A percentile compares a stretch with the other conserved stretches of the same genome.
phyloP scores from a whole-genome alignment of 2,113 vertebrate genomes.

The Puffinus mauretanicus region DNA sequence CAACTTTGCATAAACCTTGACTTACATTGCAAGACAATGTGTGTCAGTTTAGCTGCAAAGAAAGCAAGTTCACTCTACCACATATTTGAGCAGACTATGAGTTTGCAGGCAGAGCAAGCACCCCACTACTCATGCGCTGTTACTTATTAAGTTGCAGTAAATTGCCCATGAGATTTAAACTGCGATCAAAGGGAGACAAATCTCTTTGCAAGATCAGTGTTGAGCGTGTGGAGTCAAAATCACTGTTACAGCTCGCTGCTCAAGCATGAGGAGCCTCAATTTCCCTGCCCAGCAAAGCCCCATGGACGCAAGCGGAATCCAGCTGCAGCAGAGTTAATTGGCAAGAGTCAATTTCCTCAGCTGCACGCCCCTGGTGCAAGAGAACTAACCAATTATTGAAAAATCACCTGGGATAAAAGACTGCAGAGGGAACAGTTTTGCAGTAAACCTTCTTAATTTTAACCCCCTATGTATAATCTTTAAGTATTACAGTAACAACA shows the following conservation, averaged over 20 bases:
- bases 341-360: background rate
- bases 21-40: background rate
- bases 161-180: background rate
- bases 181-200: constrained; percentile 10
- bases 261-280: background rate
- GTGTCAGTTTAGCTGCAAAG: background rate
- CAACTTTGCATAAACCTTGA: background rate
- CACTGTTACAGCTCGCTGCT: background rate
- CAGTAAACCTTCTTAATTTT: background rate
- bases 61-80: background rate
- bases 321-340: background rate
- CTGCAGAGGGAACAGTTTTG: background rate
- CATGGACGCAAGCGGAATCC: background rate
- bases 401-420: background rate
- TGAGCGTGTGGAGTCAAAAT: background rate
- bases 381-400: background rate
- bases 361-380: background rate
- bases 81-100: background rate
- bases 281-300: background rate
- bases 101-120: background rate
- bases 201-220: constrained; percentile 3
- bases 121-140: background rate
- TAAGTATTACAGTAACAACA: background rate
- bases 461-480: background rate
- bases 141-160: constrained; percentile 28